Evolutionary conservation across 2,797 vertebrate species (phyloP).

Genomic region (Danio aesculapii): DNA sequence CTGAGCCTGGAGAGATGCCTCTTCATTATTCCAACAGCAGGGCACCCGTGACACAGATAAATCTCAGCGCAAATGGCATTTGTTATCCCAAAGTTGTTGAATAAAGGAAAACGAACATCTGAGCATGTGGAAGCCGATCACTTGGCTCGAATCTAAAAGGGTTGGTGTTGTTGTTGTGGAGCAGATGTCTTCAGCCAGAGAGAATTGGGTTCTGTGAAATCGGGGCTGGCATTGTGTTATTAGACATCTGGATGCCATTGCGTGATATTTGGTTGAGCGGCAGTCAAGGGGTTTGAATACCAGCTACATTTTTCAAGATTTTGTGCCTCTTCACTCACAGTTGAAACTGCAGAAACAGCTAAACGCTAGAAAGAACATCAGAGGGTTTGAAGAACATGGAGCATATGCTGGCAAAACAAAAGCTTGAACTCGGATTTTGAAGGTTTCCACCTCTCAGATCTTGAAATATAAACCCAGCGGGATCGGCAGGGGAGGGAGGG

Average conservation of each 20-base stretch:
- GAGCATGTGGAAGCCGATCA: slow-evolving; percentile 13
- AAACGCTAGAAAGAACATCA: not conserved
- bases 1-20: slow-evolving; percentile 13
- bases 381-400: not conserved
- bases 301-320: not conserved
- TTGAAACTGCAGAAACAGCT: slow-evolving; percentile 12
- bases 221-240: slow-evolving; percentile 32
- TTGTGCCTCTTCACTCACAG: not conserved
- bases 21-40: slow-evolving; percentile 34
- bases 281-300: slow-evolving; percentile 16
- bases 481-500: slow-evolving; percentile 7
- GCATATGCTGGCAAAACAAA: slow-evolving; percentile 7
- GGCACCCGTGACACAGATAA: slow-evolving; percentile 12
- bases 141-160: slow-evolving; percentile 12
- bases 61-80: slow-evolving; percentile 18
- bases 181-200: slow-evolving; percentile 40
- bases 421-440: slow-evolving; percentile 12
- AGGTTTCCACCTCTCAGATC: slow-evolving; percentile 40
- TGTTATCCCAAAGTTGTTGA: slow-evolving; percentile 34
- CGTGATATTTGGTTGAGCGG: slow-evolving; percentile 18
- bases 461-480: slow-evolving; percentile 22
- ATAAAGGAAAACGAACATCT: slow-evolving; percentile 33
- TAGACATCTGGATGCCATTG: slow-evolving; percentile 35
- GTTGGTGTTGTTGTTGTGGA: not conserved
- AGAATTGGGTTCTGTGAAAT: slow-evolving; percentile 38